Evolutionary conservation across 2,113 vertebrate genomes (phyloP).

Genomic region (Taxidea taxus): DNA sequence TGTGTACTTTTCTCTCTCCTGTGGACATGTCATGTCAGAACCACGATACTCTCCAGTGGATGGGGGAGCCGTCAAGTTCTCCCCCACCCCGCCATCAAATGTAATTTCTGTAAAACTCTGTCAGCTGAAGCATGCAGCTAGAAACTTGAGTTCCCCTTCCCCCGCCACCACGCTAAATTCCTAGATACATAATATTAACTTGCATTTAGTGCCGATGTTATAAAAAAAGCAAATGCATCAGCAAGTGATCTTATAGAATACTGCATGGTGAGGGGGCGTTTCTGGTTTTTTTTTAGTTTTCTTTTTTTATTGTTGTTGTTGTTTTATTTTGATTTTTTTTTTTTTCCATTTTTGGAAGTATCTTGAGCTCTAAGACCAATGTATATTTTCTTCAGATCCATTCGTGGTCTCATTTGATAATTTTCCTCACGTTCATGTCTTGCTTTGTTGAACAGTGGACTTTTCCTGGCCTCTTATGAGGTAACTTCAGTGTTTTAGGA

Average conservation of each 20-base stretch:
- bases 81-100: neutral
- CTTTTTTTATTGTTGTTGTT: no score
- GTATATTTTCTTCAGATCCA: neutral
- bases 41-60: neutral
- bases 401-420: neutral
- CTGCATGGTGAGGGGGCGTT: neutral
- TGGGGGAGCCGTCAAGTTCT: neutral
- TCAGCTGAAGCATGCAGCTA: neutral
- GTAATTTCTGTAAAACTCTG: neutral
- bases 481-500: conserved; percentile 1
- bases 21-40: neutral
- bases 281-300: neutral
- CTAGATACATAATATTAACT: neutral
- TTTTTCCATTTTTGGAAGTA: neutral
- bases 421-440: neutral
- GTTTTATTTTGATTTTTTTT: neutral
- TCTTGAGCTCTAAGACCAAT: conserved; percentile 36
- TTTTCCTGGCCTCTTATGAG: neutral
- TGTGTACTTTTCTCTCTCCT: neutral
- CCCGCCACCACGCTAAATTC: neutral
- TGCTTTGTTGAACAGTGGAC: neutral
- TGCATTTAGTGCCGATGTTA: neutral
- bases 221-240: neutral
- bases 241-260: neutral
- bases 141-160: neutral